Conservation (phyloP, 1,140 invertebrate genomes). For the Mamestra configurata region DNA sequence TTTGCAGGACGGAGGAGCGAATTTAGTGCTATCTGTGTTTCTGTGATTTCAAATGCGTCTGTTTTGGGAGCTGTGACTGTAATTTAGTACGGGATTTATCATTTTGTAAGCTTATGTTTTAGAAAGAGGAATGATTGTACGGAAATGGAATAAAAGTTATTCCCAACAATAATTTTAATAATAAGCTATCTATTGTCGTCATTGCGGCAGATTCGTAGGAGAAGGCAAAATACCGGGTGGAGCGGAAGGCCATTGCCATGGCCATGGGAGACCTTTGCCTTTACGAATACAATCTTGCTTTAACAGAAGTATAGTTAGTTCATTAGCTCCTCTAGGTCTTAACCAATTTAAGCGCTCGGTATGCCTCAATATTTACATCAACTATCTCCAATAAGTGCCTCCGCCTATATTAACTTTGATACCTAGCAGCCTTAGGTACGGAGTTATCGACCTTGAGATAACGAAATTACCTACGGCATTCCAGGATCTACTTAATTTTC, state of each 20-base stretch:
- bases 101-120: not conserved
- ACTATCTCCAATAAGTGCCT: conserved; percentile 47
- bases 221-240: no score
- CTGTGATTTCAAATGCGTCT: conserved; percentile 20
- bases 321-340: no score
- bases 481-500: conserved; percentile 10
- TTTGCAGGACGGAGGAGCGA: conserved; percentile 8
- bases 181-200: no score
- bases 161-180: no score
- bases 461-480: conserved; percentile 16
- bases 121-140: no score
- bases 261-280: no score
- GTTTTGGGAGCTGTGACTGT: not conserved
- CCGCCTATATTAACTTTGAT: conserved; percentile 35
- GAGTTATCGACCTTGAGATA: not conserved
- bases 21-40: conserved; percentile 34
- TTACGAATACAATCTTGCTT: no score
- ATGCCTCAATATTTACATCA: not conserved
- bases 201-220: no score
- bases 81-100: not conserved
- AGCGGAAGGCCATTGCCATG: no score
- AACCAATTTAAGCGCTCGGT: not conserved
- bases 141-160: no score
- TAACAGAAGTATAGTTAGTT: no score
- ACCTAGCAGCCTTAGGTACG: conserved; percentile 22